Evolutionary conservation across 2,113 vertebrate species (phyloP).

Genomic region (Hippoglossus stenolepis): DNA sequence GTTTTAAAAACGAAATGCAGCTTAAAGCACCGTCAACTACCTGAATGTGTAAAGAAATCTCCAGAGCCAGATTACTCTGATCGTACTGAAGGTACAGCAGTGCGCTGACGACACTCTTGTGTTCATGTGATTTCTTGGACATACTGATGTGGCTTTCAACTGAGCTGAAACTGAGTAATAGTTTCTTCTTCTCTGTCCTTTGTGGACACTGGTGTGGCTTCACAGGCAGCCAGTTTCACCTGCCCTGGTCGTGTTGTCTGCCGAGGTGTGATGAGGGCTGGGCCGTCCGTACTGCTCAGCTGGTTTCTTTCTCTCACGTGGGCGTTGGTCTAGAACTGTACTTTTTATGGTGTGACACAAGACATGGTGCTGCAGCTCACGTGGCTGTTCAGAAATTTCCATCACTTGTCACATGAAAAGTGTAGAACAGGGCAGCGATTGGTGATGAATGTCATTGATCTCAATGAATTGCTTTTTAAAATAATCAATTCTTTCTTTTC

Average conservation of each 20-base stretch:
- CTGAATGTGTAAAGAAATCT: background rate
- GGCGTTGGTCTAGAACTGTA: constrained; percentile 57
- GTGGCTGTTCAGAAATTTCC: background rate
- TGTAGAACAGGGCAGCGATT: background rate
- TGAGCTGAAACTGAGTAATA: background rate
- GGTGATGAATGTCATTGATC: background rate
- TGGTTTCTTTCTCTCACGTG: constrained; percentile 46
- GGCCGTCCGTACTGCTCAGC: constrained; percentile 39
- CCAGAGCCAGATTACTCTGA: background rate
- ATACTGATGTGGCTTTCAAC: background rate
- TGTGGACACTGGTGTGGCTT: constrained; percentile 3
- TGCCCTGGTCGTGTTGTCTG: background rate
- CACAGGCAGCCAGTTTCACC: constrained; percentile 8
- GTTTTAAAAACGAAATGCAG: no score
- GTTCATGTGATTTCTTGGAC: background rate
- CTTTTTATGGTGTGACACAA: background rate
- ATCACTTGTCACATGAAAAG: background rate
- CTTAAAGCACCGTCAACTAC: background rate
- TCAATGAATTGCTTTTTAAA: background rate
- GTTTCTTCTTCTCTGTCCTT: background rate
- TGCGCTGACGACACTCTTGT: no score
- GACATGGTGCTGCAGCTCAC: background rate
- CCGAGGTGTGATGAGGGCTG: constrained; percentile 43
- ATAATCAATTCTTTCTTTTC: background rate
- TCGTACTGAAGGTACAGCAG: background rate